A percentile compares a stretch with the other conserved stretches of the same genome.
Evolutionary conservation across 2,113 vertebrate genomes (phyloP).

Genomic region (Jaculus jaculus): DNA sequence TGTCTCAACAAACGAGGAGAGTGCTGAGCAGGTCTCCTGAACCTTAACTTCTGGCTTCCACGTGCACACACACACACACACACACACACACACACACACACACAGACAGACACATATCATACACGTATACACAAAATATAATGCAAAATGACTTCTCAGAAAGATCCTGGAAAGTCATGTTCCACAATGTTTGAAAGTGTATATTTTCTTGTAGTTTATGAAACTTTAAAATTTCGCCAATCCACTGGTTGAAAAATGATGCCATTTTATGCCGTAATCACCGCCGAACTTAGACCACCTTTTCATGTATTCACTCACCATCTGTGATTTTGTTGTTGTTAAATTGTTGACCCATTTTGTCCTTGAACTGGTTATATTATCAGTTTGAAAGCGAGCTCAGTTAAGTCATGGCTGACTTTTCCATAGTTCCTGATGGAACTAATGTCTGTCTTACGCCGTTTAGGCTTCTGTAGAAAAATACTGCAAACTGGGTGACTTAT

Average conservation of each 20-base stretch:
- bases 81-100: too few relatives aligned
- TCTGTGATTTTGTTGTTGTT: neutral
- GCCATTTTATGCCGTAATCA: neutral
- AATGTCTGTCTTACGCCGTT: neutral
- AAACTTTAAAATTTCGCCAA: neutral
- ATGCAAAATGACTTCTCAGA: neutral
- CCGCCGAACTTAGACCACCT: neutral
- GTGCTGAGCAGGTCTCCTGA: too few relatives aligned
- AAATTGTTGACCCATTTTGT: neutral
- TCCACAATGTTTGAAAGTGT: neutral
- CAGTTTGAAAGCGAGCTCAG: neutral
- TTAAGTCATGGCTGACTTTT: neutral
- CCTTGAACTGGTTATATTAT: constrained; percentile 21
- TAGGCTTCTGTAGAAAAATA: too few relatives aligned
- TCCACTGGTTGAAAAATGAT: neutral
- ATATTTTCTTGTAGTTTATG: neutral
- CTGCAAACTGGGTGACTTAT: neutral
- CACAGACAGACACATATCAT: too few relatives aligned
- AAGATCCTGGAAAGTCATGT: neutral
- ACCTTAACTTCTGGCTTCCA: too few relatives aligned
- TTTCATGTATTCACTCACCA: neutral
- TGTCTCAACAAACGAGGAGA: too few relatives aligned
- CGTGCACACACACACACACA: too few relatives aligned
- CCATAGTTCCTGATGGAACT: neutral
- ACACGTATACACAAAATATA: too few relatives aligned